Percentiles rank a stretch among this genome's conserved stretches.
These are phyloP conservation scores for Pelosia muscerda DNA, from an alignment of 2,888 invertebrate genomes.

Conservation along the genomic window DNA sequence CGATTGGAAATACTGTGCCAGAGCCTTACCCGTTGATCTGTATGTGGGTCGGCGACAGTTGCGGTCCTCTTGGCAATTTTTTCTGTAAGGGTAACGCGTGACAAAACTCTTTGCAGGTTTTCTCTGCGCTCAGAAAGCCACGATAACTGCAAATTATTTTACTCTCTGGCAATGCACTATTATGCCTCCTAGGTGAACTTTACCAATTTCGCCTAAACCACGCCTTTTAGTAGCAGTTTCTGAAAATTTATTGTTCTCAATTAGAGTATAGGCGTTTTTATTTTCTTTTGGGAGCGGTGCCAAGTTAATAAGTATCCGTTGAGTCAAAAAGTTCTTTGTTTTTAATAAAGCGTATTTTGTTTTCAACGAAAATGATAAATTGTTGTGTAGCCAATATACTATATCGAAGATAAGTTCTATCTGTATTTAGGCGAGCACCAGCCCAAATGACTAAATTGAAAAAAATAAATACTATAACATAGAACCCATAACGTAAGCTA, in stretches of 20 bases:
- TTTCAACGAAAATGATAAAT: not conserved
- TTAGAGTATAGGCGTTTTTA: slow-evolving; percentile 6
- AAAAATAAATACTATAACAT: too few relatives aligned
- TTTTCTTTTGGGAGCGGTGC: slow-evolving; percentile 4
- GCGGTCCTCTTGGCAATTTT: too few relatives aligned
- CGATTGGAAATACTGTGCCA: too few relatives aligned
- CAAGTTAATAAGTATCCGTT: slow-evolving; percentile 3
- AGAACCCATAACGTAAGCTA: too few relatives aligned
- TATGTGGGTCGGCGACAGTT: too few relatives aligned
- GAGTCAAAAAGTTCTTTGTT: slow-evolving; percentile 10
- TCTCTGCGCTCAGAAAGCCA: too few relatives aligned
- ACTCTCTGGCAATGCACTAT: too few relatives aligned
- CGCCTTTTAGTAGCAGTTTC: not conserved
- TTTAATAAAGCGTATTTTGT: slow-evolving; percentile 1
- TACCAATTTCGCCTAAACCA: not conserved
- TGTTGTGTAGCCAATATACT: not conserved
- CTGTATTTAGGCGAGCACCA: not conserved
- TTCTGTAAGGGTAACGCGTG: too few relatives aligned
- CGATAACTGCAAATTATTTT: too few relatives aligned
- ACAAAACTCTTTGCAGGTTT: too few relatives aligned
- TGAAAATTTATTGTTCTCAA: not conserved
- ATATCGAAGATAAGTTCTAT: slow-evolving; percentile 8
- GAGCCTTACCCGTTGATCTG: too few relatives aligned
- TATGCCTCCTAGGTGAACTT: not conserved
- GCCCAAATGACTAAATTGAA: not conserved